Conservation (phyloP, 2,888 invertebrate genomes). For the Itoplectis maculator region DNA sequence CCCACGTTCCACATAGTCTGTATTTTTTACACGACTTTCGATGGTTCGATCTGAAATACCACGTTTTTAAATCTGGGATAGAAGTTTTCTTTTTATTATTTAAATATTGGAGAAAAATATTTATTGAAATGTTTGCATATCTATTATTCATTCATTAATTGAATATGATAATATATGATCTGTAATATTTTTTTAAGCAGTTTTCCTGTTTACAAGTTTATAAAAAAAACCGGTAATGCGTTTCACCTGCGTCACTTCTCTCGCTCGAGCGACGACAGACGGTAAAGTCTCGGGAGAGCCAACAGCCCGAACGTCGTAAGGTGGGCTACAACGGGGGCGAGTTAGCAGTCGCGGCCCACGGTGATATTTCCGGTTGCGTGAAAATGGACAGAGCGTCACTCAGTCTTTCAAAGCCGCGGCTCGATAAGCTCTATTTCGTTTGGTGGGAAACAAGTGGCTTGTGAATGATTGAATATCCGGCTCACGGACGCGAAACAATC, state of each 20-base stretch:
- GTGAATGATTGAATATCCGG: conserved; percentile 35
- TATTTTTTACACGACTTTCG: too few species aligned
- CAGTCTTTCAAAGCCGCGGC: background rate
- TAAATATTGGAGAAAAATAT: too few species aligned
- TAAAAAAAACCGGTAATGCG: conserved; percentile 1
- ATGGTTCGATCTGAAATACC: too few species aligned
- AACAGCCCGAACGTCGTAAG: conserved; percentile 1
- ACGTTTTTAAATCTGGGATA: too few species aligned
- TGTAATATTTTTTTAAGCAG: too few species aligned
- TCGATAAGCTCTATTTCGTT: conserved; percentile 26
- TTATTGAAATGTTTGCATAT: too few species aligned
- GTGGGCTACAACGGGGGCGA: conserved; percentile 60
- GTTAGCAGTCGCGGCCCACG: conserved; percentile 42
- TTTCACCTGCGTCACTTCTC: background rate
- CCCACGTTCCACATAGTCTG: background rate
- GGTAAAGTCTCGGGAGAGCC: background rate
- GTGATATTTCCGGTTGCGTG: conserved; percentile 63
- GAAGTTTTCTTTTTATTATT: too few species aligned
- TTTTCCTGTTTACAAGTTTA: background rate
- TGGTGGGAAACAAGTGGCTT: conserved; percentile 6
- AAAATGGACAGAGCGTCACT: conserved; percentile 39
- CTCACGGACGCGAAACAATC: conserved; percentile 26
- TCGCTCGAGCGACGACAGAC: conserved; percentile 15
- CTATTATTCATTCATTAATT: too few species aligned
- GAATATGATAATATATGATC: too few species aligned